phyloP scores from a whole-genome alignment of 2,888 invertebrate genomes.

The Acheta domesticus region DNA sequence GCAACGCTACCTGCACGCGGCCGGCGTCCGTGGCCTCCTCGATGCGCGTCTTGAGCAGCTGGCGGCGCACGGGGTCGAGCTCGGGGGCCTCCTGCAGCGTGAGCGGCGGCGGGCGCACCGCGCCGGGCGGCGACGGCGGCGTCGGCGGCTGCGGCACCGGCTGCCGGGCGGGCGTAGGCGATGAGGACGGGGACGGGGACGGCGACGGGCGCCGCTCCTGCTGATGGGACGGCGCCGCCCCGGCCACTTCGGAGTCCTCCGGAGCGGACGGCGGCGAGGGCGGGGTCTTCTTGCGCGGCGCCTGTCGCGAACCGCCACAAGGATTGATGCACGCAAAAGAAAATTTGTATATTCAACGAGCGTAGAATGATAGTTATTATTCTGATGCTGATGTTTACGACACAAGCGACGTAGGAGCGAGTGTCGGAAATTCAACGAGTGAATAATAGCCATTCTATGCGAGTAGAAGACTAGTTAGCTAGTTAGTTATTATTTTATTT shows the following conservation, averaged over 20 bases:
- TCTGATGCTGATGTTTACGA: too few species aligned
- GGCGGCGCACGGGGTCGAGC: slow-evolving; percentile 29
- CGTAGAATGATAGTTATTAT: too few species aligned
- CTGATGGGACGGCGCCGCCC: too few species aligned
- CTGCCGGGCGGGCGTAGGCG: not conserved
- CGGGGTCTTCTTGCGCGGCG: not conserved
- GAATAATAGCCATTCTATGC: too few species aligned
- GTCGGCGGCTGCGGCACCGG: not conserved
- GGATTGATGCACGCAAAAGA: too few species aligned
- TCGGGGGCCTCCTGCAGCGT: slow-evolving; percentile 31
- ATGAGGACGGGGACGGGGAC: too few species aligned
- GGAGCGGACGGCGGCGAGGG: not conserved
- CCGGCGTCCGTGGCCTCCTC: not conserved
- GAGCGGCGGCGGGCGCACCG: slow-evolving; percentile 23
- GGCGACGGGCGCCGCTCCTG: not conserved
- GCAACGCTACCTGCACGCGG: not conserved
- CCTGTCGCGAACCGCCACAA: too few species aligned
- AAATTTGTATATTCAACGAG: too few species aligned
- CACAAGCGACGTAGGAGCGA: too few species aligned
- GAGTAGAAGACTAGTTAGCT: too few species aligned
- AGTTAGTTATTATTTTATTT: too few species aligned
- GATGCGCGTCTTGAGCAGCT: slow-evolving; percentile 21
- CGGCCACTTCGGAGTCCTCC: not conserved
- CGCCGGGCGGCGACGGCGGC: not conserved
- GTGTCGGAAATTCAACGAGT: too few species aligned